Evolutionary conservation across 2,888 invertebrate species (phyloP), one percentile per base, ranked within the genome.

Genomic region (Parthenolecanium corni): DNA sequence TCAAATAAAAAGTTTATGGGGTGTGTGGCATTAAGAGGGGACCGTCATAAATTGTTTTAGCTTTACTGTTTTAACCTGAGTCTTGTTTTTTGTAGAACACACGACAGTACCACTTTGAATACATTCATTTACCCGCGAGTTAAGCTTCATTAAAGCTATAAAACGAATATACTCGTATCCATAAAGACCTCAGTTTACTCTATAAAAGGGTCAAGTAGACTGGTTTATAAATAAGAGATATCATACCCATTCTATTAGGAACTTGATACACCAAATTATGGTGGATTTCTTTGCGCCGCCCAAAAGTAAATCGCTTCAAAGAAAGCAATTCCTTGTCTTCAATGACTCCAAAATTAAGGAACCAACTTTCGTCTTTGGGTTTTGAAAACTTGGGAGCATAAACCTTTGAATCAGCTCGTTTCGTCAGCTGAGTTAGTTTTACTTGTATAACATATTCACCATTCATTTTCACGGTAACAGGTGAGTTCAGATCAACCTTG

Each of bases 311-410:
- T 54, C 95, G 76, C 73, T 92, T 93, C 71, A 96, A 74, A 1
- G 92, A 91, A 66, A 86, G 74, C 38, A 96, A 77, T 70, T 93
- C 89, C 23, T 80, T 79, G 1, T 76, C 76, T 58, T 82, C 81
- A 21, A 82, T 74, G 23, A 82, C 81, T 2, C 94, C 95, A 9
- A 97, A 76, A 0, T 92, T 80, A 1, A 94, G 72, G 74, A 96
- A 86, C 97, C 97, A 98, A 63, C 93, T 90, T 73, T 96, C 96
- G 71, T 89, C 90, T 76, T 96, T 97, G 40, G 85, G 84, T 73
- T 95, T 94, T 1, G 91, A 85, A 77, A 92, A 97, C 66, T 84
- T 82, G 0, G 90, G 88, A 65, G 90, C 85, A 66, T 84, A 76
- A n/a, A 86, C 88, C 69, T 77, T 76, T 25, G 80, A 80, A 70